Base-by-base conservation (phyloP, 2,888 invertebrate species). In the Psococerastis gibbosa region DNA sequence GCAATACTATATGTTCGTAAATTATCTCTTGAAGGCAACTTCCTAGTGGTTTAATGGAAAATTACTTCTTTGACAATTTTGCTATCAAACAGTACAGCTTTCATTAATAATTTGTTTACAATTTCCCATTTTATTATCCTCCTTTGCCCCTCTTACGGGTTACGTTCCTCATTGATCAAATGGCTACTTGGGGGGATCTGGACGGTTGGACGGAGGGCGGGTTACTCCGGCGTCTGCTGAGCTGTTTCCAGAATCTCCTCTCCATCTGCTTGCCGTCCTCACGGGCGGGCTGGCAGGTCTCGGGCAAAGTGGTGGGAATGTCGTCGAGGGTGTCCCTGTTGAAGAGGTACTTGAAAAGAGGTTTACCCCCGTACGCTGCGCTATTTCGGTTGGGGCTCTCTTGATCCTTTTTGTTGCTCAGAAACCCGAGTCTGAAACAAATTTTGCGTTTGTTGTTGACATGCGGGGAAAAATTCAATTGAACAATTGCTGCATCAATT, bases 211-310 rank as follows among this genome's bases (percentile, higher is more conserved):
- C 16, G 13, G 22, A 18, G 13, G 38, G 4, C 15, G 46, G 43
- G n/a, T 46, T 47, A 43, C 75, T 73, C 51, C 75, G 68, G 60
- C 80, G 69, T 66, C 74, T 75, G 52, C 74, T 75, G 54, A 81
- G 69, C 60, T 81, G 80, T 63, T 78, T 80, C 80, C 80, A 80
- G 59, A 81, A 78, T 55, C 80, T 67, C 59, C 78, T 73, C 59
- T 81, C 80, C 59, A 79, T 63, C 57, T 77, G 75, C 61, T 77
- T 79, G 56, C 80, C 79, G 79, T 80, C 64, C 44, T 67, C 35
- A 22, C 42, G 46, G 2, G 45, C 44, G 32, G 49, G 46, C 17
- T 47, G 47, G 38, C 48, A 48, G 23, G 48, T 49, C 31, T 47
- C 47, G 20, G 54, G 54, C 41, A 55, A 48, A 5, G 53, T 49